Conservation (phyloP, 2,113 vertebrate genomes). For the Tetraodon nigroviridis region DNA sequence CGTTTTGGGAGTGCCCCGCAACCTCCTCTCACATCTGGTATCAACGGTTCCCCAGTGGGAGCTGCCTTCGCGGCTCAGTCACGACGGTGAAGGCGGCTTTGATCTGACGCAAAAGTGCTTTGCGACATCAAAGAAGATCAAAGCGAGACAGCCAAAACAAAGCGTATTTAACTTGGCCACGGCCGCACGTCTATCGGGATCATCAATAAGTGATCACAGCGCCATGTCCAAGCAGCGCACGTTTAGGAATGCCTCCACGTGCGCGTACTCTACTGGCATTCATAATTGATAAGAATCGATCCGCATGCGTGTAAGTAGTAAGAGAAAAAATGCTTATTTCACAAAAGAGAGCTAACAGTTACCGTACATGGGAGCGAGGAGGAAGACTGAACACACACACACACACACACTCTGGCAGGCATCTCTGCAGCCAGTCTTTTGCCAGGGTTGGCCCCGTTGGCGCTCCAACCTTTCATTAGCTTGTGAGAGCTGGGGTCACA, state of each 20-base stretch:
- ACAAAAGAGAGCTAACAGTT: slow-evolving; percentile 30
- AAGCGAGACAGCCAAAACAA: background rate
- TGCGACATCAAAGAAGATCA: too few relatives aligned
- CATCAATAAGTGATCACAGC: slow-evolving; percentile 56
- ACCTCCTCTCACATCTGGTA: slow-evolving; percentile 45
- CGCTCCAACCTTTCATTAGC: slow-evolving; percentile 62
- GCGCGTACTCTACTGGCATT: slow-evolving; percentile 21
- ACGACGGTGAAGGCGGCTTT: too few relatives aligned
- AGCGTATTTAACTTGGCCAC: slow-evolving; percentile 6
- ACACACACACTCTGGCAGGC: slow-evolving; percentile 41
- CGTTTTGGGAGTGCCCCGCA: slow-evolving; percentile 14
- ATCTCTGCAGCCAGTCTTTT: slow-evolving; percentile 31
- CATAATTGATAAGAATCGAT: slow-evolving; percentile 48
- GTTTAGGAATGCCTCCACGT: slow-evolving; percentile 9
- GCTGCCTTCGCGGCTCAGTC: slow-evolving; percentile 43
- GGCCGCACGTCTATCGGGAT: slow-evolving; percentile 9
- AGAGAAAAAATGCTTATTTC: slow-evolving; percentile 16
- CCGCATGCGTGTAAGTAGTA: background rate
- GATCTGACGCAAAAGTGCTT: too few relatives aligned
- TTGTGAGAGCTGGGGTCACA: slow-evolving; percentile 51
- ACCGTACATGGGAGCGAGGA: slow-evolving; percentile 20
- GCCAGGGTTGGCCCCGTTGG: slow-evolving; percentile 35
- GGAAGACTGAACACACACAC: slow-evolving; percentile 44
- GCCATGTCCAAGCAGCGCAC: slow-evolving; percentile 16
- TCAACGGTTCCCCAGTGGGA: slow-evolving; percentile 40